A percentile compares a stretch with the other conserved stretches of the same genome.
These are phyloP conservation scores for Hirtodrosophila cameraria DNA, from an alignment of 2,888 invertebrate genomes.

Conservation along the genomic window DNA sequence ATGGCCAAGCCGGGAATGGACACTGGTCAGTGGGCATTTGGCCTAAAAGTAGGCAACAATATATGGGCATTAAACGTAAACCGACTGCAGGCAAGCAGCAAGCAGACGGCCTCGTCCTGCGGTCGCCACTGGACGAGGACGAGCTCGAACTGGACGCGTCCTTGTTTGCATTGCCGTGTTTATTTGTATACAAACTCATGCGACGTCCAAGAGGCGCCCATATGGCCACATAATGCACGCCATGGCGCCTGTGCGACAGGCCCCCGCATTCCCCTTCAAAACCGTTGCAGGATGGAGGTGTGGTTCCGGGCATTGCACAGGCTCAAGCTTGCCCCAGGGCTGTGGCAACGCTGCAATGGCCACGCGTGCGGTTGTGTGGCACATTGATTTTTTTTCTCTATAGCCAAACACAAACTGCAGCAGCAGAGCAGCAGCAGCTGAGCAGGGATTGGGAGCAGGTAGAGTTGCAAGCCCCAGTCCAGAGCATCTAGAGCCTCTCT, in stretches of 20 bases:
- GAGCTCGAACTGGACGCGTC: slow-evolving; percentile 10
- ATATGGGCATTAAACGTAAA: slow-evolving; percentile 79
- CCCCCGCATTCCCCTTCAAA: not conserved
- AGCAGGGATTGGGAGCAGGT: slow-evolving; percentile 11
- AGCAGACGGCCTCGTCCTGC: slow-evolving; percentile 28
- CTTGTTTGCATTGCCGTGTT: slow-evolving; percentile 69
- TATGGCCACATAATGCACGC: slow-evolving; percentile 72
- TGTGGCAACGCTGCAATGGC: slow-evolving; percentile 36
- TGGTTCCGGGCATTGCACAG: not conserved
- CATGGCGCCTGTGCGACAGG: slow-evolving; percentile 47
- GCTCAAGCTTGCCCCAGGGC: slow-evolving; percentile 25
- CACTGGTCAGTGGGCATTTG: slow-evolving; percentile 44
- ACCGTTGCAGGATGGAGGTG: not conserved
- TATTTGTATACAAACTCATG: slow-evolving; percentile 72
- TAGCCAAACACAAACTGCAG: slow-evolving; percentile 23
- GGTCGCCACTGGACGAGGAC: too few species aligned
- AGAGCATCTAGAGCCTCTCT: slow-evolving; percentile 19
- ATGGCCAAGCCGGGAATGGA: slow-evolving; percentile 25
- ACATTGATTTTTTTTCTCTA: slow-evolving; percentile 71
- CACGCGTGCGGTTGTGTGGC: slow-evolving; percentile 47
- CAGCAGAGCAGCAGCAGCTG: slow-evolving; percentile 9
- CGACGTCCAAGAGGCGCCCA: slow-evolving; percentile 51
- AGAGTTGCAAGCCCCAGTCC: slow-evolving; percentile 13
- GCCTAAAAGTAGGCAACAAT: slow-evolving; percentile 80
- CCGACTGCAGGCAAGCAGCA: slow-evolving; percentile 59